A percentile compares a stretch with the other conserved stretches of the same genome.
These are phyloP conservation scores for Diarsia mendica DNA, from an alignment of 2,888 invertebrate species.

Conservation along the genomic window DNA sequence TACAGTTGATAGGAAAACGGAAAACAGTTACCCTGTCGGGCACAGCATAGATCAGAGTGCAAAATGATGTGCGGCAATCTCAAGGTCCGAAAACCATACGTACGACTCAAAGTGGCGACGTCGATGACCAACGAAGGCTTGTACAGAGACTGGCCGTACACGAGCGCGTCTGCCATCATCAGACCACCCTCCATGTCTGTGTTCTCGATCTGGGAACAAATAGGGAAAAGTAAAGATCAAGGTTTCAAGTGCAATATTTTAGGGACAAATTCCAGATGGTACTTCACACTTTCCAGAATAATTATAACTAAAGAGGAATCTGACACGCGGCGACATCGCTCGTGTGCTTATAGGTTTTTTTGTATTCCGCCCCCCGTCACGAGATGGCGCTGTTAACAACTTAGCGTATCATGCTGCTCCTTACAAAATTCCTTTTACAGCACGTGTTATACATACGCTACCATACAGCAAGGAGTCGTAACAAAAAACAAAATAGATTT, in stretches of 20 bases:
- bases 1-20: no score
- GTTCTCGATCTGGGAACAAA: constrained; percentile 90
- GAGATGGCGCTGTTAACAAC: constrained; percentile 24
- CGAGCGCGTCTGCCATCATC: constrained; percentile 94
- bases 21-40: no score
- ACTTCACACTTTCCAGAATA: neutral
- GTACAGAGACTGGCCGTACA: constrained; percentile 92
- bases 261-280: neutral
- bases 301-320: no score
- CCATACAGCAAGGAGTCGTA: neutral
- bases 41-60: no score
- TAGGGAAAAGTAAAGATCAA: neutral
- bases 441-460: neutral
- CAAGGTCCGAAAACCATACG: constrained; percentile 36
- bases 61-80: neutral
- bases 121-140: constrained; percentile 92
- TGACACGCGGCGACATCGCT: neutral
- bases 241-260: neutral
- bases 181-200: constrained; percentile 95
- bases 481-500: neutral
- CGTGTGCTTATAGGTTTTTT: neutral
- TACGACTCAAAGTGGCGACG: constrained; percentile 92
- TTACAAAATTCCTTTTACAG: no score
- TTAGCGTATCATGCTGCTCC: no score
- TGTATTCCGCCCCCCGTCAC: neutral